Percentiles rank a stretch among this genome's conserved stretches.
Conservation (phyloP, 2,888 invertebrate genomes). For the Julus scanicus region DNA sequence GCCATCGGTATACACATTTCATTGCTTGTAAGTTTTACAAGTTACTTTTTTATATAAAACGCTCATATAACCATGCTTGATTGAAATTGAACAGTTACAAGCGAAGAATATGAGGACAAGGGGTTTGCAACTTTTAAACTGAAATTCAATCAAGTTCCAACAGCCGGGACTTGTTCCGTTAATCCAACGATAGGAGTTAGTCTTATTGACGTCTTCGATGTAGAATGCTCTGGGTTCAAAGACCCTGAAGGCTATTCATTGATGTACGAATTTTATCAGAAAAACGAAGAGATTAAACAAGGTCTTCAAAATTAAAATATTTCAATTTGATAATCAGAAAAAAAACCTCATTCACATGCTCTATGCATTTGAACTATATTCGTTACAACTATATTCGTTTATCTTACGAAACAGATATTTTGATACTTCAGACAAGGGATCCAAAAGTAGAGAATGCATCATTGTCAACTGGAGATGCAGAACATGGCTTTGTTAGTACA, state of each 20-base stretch:
- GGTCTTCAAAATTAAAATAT: background rate
- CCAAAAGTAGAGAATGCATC: background rate
- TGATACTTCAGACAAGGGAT: background rate
- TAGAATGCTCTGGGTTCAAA: conserved; percentile 16
- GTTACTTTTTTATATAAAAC: too few relatives aligned
- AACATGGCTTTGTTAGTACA: background rate
- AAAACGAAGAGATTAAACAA: conserved; percentile 18
- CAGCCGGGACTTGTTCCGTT: background rate
- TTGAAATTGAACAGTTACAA: background rate
- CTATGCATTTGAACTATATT: too few relatives aligned
- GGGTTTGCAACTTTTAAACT: conserved; percentile 46
- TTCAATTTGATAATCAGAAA: too few relatives aligned
- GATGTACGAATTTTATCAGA: conserved; percentile 51
- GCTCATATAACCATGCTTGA: background rate
- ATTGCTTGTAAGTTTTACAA: background rate
- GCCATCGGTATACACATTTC: background rate
- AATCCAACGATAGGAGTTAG: conserved; percentile 14
- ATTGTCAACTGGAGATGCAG: background rate
- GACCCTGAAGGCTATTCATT: conserved; percentile 17
- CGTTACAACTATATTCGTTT: background rate
- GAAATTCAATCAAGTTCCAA: conserved; percentile 36
- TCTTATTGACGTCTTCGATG: background rate
- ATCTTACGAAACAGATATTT: background rate
- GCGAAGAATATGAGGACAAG: background rate
- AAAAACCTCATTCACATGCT: too few relatives aligned